Evolutionary conservation across 2,797 vertebrate genomes (phyloP), one percentile per base, ranked within the genome.

Genomic region (Argentina silus): DNA sequence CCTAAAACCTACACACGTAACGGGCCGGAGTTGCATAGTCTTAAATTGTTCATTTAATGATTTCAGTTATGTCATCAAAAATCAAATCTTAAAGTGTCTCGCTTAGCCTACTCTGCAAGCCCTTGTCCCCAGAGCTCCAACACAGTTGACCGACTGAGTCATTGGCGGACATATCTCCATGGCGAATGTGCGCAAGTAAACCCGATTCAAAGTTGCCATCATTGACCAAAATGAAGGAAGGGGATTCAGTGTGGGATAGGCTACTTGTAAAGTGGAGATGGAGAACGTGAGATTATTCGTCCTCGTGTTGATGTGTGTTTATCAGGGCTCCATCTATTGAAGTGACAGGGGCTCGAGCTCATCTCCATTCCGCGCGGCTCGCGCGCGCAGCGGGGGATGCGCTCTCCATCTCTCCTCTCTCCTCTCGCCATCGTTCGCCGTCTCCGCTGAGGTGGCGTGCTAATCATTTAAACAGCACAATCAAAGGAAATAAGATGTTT

Each of bases 391-490:
- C 90, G 12, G 93, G 93, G 78, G 91, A 90, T 83, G 47, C 50
- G 67, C 81, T 83, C 89, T 87, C 87, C 81, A 19, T 67, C 65
- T 50, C 21, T 56, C 67, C 64, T 85, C 81, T 84, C 83, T 88
- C 85, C 78, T 56, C 47, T 77, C 84, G 63, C 88, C 88, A 87
- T 88, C 77, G 85, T 85, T 90, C 90, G 86, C 74, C 86, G 79
- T 90, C 90, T 93, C 85, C 73, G 74, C 86, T 73, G 91, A 92
- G 91, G 91, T 91, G 89, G 87, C 83, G 88, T 80, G 91, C 91
- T 94, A 94, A 94, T 95, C 91, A 95, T 93, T 95, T 93, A 93
- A 94, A 93, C 91, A 93, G 91, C 88, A 86, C 91, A 94, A 93
- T 94, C 94, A 95, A 95, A 95, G 93, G 85, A 88, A 88, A 90